Percentiles rank a stretch among this genome's conserved stretches.
phyloP scores from a whole-genome alignment of 64 coral and sea anemone species.

The Hydrozoanthus tunicans region DNA sequence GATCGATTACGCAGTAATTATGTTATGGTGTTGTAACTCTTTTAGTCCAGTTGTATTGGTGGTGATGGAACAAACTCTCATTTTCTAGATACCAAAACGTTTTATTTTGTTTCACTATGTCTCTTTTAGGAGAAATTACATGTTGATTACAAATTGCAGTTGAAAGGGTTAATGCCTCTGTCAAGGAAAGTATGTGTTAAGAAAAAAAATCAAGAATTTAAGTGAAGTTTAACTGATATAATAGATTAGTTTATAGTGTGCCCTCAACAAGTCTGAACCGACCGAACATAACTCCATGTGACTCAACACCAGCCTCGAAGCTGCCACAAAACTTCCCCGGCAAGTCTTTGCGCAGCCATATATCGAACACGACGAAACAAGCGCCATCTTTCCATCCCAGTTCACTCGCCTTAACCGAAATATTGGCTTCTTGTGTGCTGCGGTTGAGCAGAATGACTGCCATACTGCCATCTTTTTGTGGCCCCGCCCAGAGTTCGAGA shows the following conservation, averaged over 20 bases:
- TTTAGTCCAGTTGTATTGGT: too few relatives aligned
- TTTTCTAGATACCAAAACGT: too few relatives aligned
- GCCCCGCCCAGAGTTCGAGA: constrained; percentile 60
- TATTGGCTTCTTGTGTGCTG: background rate
- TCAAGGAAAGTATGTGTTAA: too few relatives aligned
- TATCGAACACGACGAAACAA: constrained; percentile 47
- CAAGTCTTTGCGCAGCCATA: constrained; percentile 29
- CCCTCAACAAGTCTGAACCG: constrained; percentile 5
- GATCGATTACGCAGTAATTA: background rate
- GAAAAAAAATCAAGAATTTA: too few relatives aligned
- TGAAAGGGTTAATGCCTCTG: too few relatives aligned
- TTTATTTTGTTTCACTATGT: too few relatives aligned
- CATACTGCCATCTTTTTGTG: constrained; percentile 55
- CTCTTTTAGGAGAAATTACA: too few relatives aligned
- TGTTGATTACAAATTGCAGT: too few relatives aligned
- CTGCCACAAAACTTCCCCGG: constrained; percentile 37
- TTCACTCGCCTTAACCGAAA: constrained; percentile 24
- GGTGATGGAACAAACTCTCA: too few relatives aligned
- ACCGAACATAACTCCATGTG: constrained; percentile 67
- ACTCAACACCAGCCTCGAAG: constrained; percentile 47
- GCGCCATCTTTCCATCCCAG: constrained; percentile 15
- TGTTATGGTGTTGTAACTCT: background rate
- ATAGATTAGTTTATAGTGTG: too few relatives aligned
- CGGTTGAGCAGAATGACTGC: constrained; percentile 64
- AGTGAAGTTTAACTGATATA: too few relatives aligned